Evolutionary conservation across 2,888 invertebrate genomes (phyloP), one percentile per base, ranked within the genome.

Genomic region (Muscina levida): DNA sequence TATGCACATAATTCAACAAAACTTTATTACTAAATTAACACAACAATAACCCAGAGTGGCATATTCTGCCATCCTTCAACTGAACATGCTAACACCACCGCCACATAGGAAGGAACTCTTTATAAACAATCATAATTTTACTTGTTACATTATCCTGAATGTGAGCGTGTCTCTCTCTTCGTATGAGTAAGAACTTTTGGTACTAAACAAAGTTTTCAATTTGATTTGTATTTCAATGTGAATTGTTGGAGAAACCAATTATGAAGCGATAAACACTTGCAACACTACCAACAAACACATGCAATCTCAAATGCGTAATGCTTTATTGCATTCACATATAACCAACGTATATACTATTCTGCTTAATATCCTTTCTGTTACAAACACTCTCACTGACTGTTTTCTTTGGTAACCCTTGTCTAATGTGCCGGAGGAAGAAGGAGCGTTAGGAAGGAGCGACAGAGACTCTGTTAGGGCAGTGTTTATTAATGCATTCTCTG

Each of bases 161-260:
- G 3, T 59, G 8, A 8, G 53, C 39, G 5, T 68, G 24, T 22
- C 31, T n/a, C n/a, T n/a, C n/a, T n/a, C n/a, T n/a, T n/a, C n/a
- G n/a, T n/a, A n/a, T n/a, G n/a, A n/a, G n/a, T n/a, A n/a, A n/a
- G n/a, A 31, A 31, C 4, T 31, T 31, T 31, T 31, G 8, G 3
- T 5, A 31, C 31, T 31, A 26, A 39, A n/a, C 17, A 66, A 66
- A 48, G 48, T 44, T 46, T 26, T 13, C 17, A 48, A 37, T 22
- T 46, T 51, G 59, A 26, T 66, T 65, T 68, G 19, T 42, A 22
- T 68, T 66, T 37, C n/a, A 22, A 13, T 56, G 48, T 26, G n/a
- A 79, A 78, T 77, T 66, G 74, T 57, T 44, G 71, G 31, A n/a
- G 82, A 84, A 83, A 83, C 76, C 82, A 83, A 83, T 84, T 84